Evolutionary conservation across 2,797 vertebrate species (phyloP).

Genomic region (Poeciliopsis paucimaculata): DNA sequence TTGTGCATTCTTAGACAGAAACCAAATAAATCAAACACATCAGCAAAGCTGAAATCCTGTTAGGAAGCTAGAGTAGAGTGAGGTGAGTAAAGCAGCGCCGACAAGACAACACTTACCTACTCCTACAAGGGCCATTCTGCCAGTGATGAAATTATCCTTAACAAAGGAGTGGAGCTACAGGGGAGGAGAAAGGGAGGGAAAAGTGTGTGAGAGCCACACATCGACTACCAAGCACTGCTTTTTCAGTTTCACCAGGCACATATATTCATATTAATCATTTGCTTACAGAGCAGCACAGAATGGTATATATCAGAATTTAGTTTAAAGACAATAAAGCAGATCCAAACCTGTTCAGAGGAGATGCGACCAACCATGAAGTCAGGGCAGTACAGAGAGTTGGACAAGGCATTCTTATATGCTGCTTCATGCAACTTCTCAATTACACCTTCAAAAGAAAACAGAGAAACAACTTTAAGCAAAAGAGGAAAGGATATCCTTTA

Average conservation of each 20-base stretch:
- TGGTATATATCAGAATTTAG: not conserved
- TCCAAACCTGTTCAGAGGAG: conserved; percentile 84
- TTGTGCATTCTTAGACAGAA: not conserved
- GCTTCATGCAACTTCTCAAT: conserved; percentile 91
- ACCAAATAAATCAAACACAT: not conserved
- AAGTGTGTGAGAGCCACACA: conserved; percentile 20
- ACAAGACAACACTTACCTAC: conserved; percentile 80
- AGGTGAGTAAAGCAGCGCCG: not conserved
- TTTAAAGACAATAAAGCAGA: not conserved
- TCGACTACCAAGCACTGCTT: conserved; percentile 9
- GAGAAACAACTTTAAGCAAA: not conserved
- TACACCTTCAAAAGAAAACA: conserved; percentile 74
- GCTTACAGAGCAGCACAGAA: not conserved
- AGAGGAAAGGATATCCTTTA: not conserved
- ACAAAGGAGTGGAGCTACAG: conserved; percentile 89
- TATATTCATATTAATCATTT: not conserved
- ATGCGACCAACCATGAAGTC: conserved; percentile 86
- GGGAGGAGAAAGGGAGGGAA: conserved; percentile 23
- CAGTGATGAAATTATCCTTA: conserved; percentile 88
- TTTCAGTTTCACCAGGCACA: not conserved
- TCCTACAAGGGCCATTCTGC: conserved; percentile 92
- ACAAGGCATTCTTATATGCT: conserved; percentile 89
- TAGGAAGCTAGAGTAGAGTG: not conserved
- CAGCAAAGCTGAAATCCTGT: not conserved
- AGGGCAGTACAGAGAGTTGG: conserved; percentile 93